These are phyloP conservation scores for Synanthedon andrenaeformis DNA, from an alignment of 2,888 invertebrate species.

Conservation along the genomic window DNA sequence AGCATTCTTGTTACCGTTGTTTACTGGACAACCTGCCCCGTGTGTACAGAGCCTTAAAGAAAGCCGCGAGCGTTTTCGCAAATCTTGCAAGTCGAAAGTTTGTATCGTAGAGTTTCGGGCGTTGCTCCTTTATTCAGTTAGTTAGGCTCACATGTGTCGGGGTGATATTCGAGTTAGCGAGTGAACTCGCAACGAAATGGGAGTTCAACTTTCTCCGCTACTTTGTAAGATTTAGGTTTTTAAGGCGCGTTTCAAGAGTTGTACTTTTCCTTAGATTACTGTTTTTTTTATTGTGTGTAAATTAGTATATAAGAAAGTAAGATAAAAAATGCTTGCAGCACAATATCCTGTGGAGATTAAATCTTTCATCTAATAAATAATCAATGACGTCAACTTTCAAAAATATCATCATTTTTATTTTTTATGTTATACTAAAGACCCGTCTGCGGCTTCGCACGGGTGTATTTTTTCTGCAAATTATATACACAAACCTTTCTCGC, in stretches of 20 bases:
- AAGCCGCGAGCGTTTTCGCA: conserved; percentile 52
- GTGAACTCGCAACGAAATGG: conserved; percentile 13
- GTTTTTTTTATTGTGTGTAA: too few species aligned
- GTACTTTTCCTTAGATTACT: too few species aligned
- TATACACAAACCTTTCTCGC: too few species aligned
- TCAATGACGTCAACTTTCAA: too few species aligned
- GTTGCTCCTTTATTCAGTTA: conserved; percentile 53
- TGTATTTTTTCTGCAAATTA: too few species aligned
- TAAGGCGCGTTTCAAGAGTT: background rate
- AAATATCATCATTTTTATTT: too few species aligned
- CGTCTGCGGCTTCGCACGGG: too few species aligned
- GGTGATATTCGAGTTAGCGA: conserved; percentile 34
- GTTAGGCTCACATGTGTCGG: conserved; percentile 43
- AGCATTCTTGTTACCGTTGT: background rate
- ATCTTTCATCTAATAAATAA: too few species aligned
- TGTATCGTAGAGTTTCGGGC: conserved; percentile 45
- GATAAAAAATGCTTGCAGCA: too few species aligned
- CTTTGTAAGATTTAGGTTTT: conserved; percentile 7
- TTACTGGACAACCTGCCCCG: conserved; percentile 2
- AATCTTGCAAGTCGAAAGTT: conserved; percentile 56
- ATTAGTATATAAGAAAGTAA: too few species aligned
- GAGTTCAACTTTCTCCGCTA: conserved; percentile 17
- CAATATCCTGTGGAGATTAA: too few species aligned
- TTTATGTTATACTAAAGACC: too few species aligned
- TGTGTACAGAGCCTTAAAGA: conserved; percentile 9